Evolutionary conservation across 2,113 vertebrate genomes (phyloP).

Genomic region (Sprattus sprattus): DNA sequence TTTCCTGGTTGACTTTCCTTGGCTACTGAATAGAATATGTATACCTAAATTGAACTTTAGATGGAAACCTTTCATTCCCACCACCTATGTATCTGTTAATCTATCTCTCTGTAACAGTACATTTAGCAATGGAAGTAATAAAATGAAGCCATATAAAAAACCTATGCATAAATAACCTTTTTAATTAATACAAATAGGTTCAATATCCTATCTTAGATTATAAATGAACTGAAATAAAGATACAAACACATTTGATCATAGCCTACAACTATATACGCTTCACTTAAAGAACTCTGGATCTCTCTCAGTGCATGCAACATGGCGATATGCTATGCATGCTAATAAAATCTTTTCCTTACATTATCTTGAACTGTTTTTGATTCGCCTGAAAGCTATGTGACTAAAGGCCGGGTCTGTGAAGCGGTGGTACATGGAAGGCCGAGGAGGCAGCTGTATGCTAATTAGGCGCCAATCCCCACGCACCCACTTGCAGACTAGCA

Average conservation of each 20-base stretch:
- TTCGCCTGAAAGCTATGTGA: conserved; percentile 1
- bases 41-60: too few relatives aligned
- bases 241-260: neutral
- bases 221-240: neutral
- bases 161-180: neutral
- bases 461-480: conserved; percentile 74
- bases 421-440: conserved; percentile 32
- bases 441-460: conserved; percentile 91
- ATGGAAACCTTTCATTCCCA: too few relatives aligned
- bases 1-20: neutral
- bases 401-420: conserved; percentile 29
- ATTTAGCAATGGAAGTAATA: too few relatives aligned
- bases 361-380: neutral
- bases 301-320: neutral
- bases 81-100: too few relatives aligned
- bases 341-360: neutral
- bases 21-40: too few relatives aligned
- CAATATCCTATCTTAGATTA: neutral
- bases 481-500: conserved; percentile 71
- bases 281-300: neutral
- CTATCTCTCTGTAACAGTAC: too few relatives aligned
- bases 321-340: neutral
- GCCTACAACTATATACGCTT: neutral
- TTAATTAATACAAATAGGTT: neutral
- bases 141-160: too few relatives aligned